These are phyloP conservation scores for Nipponia nippon DNA, from an alignment of 2,113 vertebrate genomes.

Conservation along the genomic window DNA sequence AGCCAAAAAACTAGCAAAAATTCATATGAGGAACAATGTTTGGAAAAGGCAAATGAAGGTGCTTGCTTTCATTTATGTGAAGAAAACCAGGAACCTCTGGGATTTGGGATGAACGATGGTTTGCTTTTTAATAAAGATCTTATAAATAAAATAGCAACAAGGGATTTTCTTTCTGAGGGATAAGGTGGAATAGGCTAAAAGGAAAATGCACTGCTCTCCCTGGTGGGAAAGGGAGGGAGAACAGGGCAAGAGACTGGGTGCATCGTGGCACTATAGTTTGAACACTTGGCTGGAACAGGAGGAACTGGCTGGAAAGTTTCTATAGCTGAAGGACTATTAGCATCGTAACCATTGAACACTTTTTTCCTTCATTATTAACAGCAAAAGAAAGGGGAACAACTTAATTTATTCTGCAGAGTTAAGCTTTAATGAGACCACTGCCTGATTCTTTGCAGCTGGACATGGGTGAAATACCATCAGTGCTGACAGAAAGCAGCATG, in stretches of 20 bases:
- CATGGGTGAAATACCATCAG: background rate
- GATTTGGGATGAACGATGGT: background rate
- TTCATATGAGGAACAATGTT: background rate
- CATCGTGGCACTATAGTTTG: background rate
- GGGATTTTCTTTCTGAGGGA: background rate
- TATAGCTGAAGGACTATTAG: background rate
- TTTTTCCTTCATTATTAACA: background rate
- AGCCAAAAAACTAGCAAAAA: background rate
- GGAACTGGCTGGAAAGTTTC: background rate
- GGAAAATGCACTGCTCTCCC: background rate
- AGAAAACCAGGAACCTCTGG: background rate
- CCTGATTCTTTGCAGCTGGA: slow-evolving; percentile 15
- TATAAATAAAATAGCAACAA: background rate
- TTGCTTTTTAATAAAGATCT: background rate
- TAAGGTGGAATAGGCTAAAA: background rate
- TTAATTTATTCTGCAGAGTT: background rate
- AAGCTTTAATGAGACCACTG: background rate
- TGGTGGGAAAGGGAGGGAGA: background rate
- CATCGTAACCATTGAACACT: background rate
- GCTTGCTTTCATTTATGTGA: background rate
- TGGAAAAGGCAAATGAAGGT: background rate
- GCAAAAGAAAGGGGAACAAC: background rate
- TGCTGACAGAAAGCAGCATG: background rate
- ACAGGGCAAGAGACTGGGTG: background rate
- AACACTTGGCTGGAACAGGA: background rate